Percentiles rank a stretch among this genome's conserved stretches.
Conservation (phyloP, 2,113 vertebrate species). For the Vidua chalybeata region DNA sequence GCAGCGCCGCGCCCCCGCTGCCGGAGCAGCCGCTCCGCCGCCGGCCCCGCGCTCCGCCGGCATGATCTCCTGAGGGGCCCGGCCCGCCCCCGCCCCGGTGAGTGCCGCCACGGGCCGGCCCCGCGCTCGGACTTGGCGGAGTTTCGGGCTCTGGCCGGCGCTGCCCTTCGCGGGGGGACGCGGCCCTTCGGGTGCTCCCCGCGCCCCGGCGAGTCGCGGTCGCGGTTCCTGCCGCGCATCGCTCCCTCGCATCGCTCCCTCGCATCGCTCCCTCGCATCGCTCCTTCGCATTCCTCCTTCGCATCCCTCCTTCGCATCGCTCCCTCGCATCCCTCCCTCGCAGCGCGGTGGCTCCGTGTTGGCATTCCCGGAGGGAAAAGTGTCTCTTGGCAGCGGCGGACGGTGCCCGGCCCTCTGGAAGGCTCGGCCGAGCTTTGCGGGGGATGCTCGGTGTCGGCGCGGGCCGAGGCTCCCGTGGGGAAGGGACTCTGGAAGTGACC, state of each 20-base stretch:
- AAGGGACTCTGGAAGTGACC: not conserved
- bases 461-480: not conserved
- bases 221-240: not conserved
- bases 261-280: not conserved
- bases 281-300: not conserved
- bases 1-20: not conserved
- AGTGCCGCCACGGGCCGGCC: not conserved
- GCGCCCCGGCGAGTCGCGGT: not conserved
- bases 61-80: constrained; percentile 28
- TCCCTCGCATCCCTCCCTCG: not conserved
- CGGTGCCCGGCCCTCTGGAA: not conserved
- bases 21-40: constrained; percentile 2
- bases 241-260: rapidly evolving
- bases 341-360: not conserved
- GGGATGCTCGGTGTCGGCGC: not conserved
- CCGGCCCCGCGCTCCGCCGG: not conserved
- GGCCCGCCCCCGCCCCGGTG: not conserved
- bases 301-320: not conserved
- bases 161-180: not conserved
- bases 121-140: not conserved
- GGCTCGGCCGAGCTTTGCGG: not conserved
- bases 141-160: not conserved
- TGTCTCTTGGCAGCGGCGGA: not conserved
- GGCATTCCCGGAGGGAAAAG: not conserved
- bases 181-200: not conserved